A percentile compares a stretch with the other conserved stretches of the same genome.
phyloP scores from a whole-genome alignment of 1,140 invertebrate genomes.

The Sinella curviseta region DNA sequence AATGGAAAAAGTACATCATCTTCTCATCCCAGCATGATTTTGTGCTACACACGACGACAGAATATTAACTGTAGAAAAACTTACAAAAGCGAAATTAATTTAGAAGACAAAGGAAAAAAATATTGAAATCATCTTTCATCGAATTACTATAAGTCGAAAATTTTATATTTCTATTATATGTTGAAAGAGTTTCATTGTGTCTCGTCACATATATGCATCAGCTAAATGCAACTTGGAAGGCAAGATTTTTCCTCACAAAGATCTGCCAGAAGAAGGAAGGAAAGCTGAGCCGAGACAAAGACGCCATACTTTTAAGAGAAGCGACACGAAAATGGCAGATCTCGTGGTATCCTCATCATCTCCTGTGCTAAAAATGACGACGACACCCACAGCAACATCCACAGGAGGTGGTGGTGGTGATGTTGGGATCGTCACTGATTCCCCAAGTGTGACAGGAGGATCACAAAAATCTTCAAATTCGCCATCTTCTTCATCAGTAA shows the following conservation, averaged over 20 bases:
- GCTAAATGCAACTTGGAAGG: conserved; percentile 8
- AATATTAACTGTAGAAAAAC: too few relatives aligned
- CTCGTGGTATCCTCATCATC: conserved; percentile 1
- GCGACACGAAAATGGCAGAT: conserved; percentile 1
- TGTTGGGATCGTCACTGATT: not conserved
- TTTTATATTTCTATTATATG: too few relatives aligned
- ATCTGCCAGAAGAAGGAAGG: not conserved
- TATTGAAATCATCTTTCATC: too few relatives aligned
- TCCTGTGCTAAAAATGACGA: not conserved
- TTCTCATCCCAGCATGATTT: too few relatives aligned
- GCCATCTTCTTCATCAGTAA: not conserved
- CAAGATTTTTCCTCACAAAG: conserved; percentile 10
- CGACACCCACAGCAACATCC: not conserved
- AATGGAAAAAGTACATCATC: too few relatives aligned
- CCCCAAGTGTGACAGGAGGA: conserved; percentile 2
- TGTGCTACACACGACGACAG: too few relatives aligned
- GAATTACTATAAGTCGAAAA: too few relatives aligned
- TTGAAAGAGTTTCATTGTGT: too few relatives aligned
- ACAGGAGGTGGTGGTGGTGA: not conserved
- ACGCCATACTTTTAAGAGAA: not conserved
- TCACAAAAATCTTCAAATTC: not conserved
- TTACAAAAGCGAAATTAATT: too few relatives aligned
- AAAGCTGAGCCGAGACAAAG: not conserved
- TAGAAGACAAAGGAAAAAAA: too few relatives aligned
- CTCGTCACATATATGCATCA: not conserved